phyloP scores from a whole-genome alignment of 2,797 vertebrate genomes.

The Lagodon rhomboides region DNA sequence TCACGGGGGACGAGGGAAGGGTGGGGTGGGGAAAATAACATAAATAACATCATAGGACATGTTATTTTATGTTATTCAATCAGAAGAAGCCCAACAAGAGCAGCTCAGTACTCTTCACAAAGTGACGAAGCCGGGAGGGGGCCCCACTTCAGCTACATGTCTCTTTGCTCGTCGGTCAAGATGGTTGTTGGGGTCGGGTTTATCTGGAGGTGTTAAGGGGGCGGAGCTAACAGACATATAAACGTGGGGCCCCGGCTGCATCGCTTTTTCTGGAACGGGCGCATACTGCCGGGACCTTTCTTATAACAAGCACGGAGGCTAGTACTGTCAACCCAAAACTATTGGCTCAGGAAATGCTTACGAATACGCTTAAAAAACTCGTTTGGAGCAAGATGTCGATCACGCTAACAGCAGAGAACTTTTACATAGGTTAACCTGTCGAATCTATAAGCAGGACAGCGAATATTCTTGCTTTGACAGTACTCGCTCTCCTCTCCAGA shows the following conservation, averaged over 20 bases:
- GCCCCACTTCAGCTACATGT: constrained; percentile 88
- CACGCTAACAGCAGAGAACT: background rate
- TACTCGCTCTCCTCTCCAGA: constrained; percentile 78
- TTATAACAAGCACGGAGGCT: constrained; percentile 83
- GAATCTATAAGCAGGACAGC: constrained; percentile 28
- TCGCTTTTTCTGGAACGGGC: constrained; percentile 95
- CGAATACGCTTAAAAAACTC: background rate
- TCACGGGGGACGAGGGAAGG: constrained; percentile 68
- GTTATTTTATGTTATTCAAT: constrained; percentile 99
- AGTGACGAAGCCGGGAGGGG: constrained; percentile 91
- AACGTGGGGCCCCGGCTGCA: constrained; percentile 89
- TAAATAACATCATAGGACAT: constrained; percentile 99
- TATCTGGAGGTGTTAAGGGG: constrained; percentile 18
- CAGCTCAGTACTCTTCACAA: constrained; percentile 93
- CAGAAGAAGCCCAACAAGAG: constrained; percentile 85
- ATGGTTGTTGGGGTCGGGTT: constrained; percentile 55
- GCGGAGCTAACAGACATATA: constrained; percentile 88
- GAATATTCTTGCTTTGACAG: constrained; percentile 92
- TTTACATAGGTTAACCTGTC: background rate
- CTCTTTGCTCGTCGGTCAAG: constrained; percentile 83
- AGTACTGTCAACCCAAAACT: constrained; percentile 92
- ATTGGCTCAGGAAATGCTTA: constrained; percentile 78
- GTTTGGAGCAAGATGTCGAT: background rate
- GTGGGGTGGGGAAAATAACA: constrained; percentile 91
- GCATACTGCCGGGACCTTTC: constrained; percentile 93